Percentiles rank a stretch among this genome's conserved stretches.
phyloP scores from a whole-genome alignment of 2,113 vertebrate species.

The Stigmatopora argus region DNA sequence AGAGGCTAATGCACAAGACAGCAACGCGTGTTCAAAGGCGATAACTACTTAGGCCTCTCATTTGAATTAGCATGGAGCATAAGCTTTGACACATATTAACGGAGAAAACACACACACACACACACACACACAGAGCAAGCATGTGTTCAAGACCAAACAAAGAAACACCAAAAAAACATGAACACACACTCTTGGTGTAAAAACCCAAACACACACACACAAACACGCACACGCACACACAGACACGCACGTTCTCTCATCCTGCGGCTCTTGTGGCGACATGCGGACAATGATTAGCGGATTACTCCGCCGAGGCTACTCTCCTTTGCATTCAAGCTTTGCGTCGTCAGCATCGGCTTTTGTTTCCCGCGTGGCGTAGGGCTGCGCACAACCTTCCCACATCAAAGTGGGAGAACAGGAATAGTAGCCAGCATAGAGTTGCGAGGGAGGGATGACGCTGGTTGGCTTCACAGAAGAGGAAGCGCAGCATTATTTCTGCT shows the following conservation, averaged over 20 bases:
- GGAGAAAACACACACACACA: slow-evolving; percentile 13
- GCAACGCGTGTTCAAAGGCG: slow-evolving; percentile 58
- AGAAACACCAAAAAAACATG: slow-evolving; percentile 9
- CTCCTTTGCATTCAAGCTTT: slow-evolving; percentile 43
- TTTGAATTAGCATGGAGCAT: slow-evolving; percentile 61
- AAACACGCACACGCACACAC: slow-evolving; percentile 3
- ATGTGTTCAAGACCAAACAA: slow-evolving; percentile 15
- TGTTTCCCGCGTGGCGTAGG: slow-evolving; percentile 40
- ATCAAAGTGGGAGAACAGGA: slow-evolving; percentile 40
- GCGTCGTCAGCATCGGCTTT: slow-evolving; percentile 50
- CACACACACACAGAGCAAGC: not conserved
- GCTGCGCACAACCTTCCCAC: slow-evolving; percentile 32
- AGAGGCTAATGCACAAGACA: slow-evolving; percentile 61
- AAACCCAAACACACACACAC: slow-evolving; percentile 1
- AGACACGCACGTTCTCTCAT: slow-evolving; percentile 15
- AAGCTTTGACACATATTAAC: slow-evolving; percentile 50
- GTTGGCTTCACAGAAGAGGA: slow-evolving; percentile 19
- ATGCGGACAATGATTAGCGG: slow-evolving; percentile 41
- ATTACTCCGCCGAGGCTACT: slow-evolving; percentile 45
- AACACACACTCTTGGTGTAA: slow-evolving; percentile 15
- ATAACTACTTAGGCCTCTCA: slow-evolving; percentile 66
- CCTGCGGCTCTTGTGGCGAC: slow-evolving; percentile 24
- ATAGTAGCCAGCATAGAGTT: slow-evolving; percentile 28
- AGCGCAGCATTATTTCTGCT: slow-evolving; percentile 42
- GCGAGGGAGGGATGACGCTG: slow-evolving; percentile 21